These are phyloP conservation scores for Octodon degus DNA, from an alignment of 2,113 vertebrate genomes.

Conservation along the genomic window DNA sequence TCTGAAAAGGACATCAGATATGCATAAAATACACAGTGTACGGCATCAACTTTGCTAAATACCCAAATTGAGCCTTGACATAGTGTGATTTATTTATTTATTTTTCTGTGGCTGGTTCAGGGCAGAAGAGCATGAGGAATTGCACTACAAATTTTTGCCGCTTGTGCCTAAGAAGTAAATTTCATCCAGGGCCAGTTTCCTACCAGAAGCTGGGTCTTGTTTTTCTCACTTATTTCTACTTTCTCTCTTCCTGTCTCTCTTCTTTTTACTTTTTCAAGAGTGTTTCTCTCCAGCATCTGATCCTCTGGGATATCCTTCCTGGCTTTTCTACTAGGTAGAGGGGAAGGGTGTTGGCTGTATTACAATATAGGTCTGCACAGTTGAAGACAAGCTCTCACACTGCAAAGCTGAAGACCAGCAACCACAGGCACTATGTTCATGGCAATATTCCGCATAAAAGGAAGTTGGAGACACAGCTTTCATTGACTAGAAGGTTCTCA, in stretches of 20 bases:
- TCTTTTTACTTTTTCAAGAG: not conserved
- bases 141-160: accelerated
- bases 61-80: accelerated
- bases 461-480: accelerated
- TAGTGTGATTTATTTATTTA: no score
- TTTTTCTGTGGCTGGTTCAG: not conserved
- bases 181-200: not conserved
- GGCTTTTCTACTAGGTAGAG: accelerated
- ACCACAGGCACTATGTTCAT: accelerated
- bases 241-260: not conserved
- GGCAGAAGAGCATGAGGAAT: accelerated
- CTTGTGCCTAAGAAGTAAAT: not conserved
- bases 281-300: not conserved
- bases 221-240: not conserved
- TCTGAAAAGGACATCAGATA: not conserved
- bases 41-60: accelerated
- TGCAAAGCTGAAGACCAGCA: no score
- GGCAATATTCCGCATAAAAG: accelerated
- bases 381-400: no score
- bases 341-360: accelerated
- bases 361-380: accelerated
- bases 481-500: not conserved
- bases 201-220: not conserved
- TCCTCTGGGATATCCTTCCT: not conserved
- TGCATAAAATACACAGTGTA: accelerated